A percentile compares a stretch with the other conserved stretches of the same genome.
Conservation (phyloP, 92 coral and sea anemone species). For the Bergia sp. region DNA sequence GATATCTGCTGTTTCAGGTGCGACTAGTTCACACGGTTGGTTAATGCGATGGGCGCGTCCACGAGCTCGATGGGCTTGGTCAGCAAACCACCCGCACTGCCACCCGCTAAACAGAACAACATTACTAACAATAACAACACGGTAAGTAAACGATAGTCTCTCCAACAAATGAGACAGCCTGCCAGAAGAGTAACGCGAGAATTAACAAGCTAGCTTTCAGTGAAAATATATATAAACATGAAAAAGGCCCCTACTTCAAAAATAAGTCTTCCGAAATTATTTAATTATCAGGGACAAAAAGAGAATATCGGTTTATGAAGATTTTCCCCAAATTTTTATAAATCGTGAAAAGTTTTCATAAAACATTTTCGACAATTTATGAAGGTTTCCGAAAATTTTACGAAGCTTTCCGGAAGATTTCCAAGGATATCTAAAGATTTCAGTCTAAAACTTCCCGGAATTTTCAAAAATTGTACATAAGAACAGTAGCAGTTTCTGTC, state of each 20-base stretch:
- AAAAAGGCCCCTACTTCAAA: neutral
- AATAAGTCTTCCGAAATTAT: neutral
- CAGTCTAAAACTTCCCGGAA: too few relatives aligned
- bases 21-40: neutral
- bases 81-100: conserved; percentile 88
- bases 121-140: conserved; percentile 52
- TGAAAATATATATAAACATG: too few relatives aligned
- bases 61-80: conserved; percentile 85
- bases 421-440: too few relatives aligned
- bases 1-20: neutral
- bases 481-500: too few relatives aligned
- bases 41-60: conserved; percentile 76
- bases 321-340: too few relatives aligned
- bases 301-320: too few relatives aligned
- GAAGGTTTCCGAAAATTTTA: too few relatives aligned
- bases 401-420: too few relatives aligned
- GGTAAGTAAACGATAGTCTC: conserved; percentile 49
- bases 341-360: too few relatives aligned
- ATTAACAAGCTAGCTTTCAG: neutral
- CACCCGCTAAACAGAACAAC: conserved; percentile 82
- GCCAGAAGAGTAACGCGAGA: neutral
- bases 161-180: neutral
- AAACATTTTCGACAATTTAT: too few relatives aligned
- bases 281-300: too few relatives aligned
- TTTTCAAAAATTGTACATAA: too few relatives aligned